Evolutionary conservation across 2,113 vertebrate genomes (phyloP), one percentile per base, ranked within the genome.

Genomic region (Himantopus leucocephalus): DNA sequence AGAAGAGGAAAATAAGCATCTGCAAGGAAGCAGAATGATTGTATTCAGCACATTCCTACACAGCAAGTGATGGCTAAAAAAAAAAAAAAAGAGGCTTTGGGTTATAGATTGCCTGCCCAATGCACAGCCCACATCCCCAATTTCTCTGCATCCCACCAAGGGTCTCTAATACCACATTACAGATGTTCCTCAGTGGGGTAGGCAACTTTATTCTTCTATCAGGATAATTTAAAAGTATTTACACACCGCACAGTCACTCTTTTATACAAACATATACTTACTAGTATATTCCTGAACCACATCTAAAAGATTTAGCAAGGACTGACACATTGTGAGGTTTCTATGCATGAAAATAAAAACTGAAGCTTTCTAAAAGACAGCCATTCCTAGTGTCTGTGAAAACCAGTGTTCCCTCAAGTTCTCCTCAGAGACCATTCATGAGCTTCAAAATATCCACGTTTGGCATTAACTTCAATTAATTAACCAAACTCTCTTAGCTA

Each of bases 201-300:
- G 97, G 98, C 96, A 98, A 98, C 98, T 98, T 98, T 98, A 98
- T 99, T 99, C 98, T 98, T 98, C 98, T 99, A 99, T 97, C 97
- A 98, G 99, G 99, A 99, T 99, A 99, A 99, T 98, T 99, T 99
- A 99, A 99, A 55, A 98, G 98, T 98, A 99, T 99, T 98, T 99
- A 98, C 98, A 99, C 98, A 99, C 97, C 97, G 97, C 98, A 98
- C 99, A 98, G 98, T 98, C 98, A 98, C 98, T 98, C 98, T 98
- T 96, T 97, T 98, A 98, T 98, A 99, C 98, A 99, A 98, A 98
- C 91, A 94, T 96, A 97, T 97, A 97, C 92, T 97, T 97, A 98
- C 91, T 95, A 94, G 97, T 95, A 98, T 98, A 98, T 96, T 98
- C 98, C 98, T 97, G 97, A 98, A 96, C 97, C 97, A 98, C 98